A percentile compares a stretch with the other conserved stretches of the same genome.
These are phyloP conservation scores for Graphium colonna DNA, from an alignment of 2,888 invertebrate genomes.

Conservation along the genomic window DNA sequence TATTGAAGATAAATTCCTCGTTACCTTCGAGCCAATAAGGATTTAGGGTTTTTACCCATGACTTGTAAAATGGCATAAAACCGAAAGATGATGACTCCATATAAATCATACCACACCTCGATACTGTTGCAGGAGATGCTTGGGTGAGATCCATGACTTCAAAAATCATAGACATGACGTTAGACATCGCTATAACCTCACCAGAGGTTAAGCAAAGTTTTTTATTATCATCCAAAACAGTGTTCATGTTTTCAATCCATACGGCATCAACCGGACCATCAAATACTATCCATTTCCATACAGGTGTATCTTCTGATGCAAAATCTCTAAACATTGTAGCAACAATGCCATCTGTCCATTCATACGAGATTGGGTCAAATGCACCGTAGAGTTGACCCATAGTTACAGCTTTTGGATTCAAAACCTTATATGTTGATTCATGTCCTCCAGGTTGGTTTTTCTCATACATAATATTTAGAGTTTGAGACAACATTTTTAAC, in stretches of 20 bases:
- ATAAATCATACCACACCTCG: slow-evolving; percentile 94
- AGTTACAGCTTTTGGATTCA: slow-evolving; percentile 96
- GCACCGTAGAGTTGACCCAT: slow-evolving; percentile 96
- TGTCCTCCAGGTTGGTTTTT: slow-evolving; percentile 77
- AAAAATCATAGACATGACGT: slow-evolving; percentile 91
- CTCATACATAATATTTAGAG: slow-evolving; percentile 85
- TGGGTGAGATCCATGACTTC: slow-evolving; percentile 92
- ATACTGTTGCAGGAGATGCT: slow-evolving; percentile 93
- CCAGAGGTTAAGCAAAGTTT: slow-evolving; percentile 93
- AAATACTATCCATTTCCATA: slow-evolving; percentile 95
- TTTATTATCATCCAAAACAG: slow-evolving; percentile 92
- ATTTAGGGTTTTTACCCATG: slow-evolving; percentile 87
- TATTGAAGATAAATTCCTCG: slow-evolving; percentile 77
- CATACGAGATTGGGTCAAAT: slow-evolving; percentile 94
- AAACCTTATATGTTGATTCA: slow-evolving; percentile 86
- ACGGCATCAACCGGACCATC: slow-evolving; percentile 94
- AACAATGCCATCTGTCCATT: slow-evolving; percentile 94
- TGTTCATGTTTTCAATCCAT: slow-evolving; percentile 96
- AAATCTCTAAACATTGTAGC: slow-evolving; percentile 89
- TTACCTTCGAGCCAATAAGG: slow-evolving; percentile 83
- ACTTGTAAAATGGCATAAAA: slow-evolving; percentile 88
- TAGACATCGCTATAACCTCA: slow-evolving; percentile 91
- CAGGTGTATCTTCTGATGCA: slow-evolving; percentile 85
- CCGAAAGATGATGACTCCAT: slow-evolving; percentile 92
- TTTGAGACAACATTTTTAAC: slow-evolving; percentile 86